phyloP scores from a whole-genome alignment of 2,113 vertebrate species.

The Sterrhoptilus dennistouni region DNA sequence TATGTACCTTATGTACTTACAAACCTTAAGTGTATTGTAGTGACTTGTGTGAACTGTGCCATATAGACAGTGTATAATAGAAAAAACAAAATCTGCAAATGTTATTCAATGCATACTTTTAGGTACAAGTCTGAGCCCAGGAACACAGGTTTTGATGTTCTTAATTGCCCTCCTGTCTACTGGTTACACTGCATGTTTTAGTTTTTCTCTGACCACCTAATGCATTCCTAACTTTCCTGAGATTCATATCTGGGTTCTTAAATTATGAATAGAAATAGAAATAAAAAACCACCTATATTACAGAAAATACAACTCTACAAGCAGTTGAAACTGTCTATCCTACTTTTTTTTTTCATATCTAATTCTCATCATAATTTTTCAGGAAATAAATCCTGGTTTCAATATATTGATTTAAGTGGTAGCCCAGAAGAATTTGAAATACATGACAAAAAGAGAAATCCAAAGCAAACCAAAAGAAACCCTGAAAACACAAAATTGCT shows the following conservation, averaged over 20 bases:
- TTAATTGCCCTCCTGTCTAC: slow-evolving; percentile 10
- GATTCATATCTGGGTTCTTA: slow-evolving; percentile 45
- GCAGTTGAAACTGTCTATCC: neutral
- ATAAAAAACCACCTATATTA: neutral
- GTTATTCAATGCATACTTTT: neutral
- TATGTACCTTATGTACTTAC: neutral
- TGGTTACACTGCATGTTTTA: neutral
- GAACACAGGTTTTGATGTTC: neutral
- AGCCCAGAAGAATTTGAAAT: slow-evolving; percentile 52
- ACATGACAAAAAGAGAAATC: neutral
- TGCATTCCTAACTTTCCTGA: slow-evolving; percentile 12
- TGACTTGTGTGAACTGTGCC: neutral
- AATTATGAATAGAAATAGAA: slow-evolving; percentile 37
- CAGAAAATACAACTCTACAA: slow-evolving; percentile 40
- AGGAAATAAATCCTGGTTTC: slow-evolving; percentile 51
- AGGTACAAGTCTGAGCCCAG: neutral
- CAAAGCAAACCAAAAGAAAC: neutral
- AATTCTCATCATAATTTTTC: slow-evolving; percentile 33
- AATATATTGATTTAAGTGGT: slow-evolving; percentile 25
- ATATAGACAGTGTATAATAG: neutral
- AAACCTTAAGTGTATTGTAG: neutral
- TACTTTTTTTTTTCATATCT: slow-evolving; percentile 3
- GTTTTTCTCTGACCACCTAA: slow-evolving; percentile 21
- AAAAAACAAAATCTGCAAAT: neutral
- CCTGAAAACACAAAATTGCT: neutral